phyloP scores from a whole-genome alignment of 2,888 invertebrate genomes.

The Tinea pellionella region DNA sequence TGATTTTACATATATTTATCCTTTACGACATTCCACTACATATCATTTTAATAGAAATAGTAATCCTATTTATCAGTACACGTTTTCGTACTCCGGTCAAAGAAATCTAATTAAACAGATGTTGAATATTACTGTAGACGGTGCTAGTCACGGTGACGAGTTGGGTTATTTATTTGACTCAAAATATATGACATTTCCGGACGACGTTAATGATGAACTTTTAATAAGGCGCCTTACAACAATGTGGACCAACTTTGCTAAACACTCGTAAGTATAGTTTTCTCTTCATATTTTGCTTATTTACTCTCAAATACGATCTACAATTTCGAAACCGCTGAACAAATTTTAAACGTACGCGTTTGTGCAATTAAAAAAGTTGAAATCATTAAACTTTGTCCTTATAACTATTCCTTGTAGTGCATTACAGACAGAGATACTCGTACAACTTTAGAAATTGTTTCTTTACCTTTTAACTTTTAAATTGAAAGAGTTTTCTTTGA shows the following conservation, averaged over 20 bases:
- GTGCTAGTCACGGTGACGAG: slow-evolving; percentile 38
- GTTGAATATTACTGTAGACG: slow-evolving; percentile 21
- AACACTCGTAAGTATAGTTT: slow-evolving; percentile 31
- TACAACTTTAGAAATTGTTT: not conserved
- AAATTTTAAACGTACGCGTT: not conserved
- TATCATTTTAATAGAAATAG: slow-evolving; percentile 27
- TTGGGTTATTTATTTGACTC: slow-evolving; percentile 35
- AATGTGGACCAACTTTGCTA: slow-evolving; percentile 50
- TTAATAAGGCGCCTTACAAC: slow-evolving; percentile 37
- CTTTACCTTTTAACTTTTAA: slow-evolving; percentile 6
- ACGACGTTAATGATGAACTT: slow-evolving; percentile 28
- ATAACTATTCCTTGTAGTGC: not conserved
- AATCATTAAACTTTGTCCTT: slow-evolving; percentile 2
- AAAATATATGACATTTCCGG: slow-evolving; percentile 17
- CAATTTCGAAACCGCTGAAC: not conserved
- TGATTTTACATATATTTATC: slow-evolving; percentile 33
- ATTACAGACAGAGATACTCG: not conserved
- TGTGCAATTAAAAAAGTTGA: slow-evolving; percentile 2
- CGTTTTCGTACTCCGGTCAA: slow-evolving; percentile 37
- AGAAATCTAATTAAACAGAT: slow-evolving; percentile 23
- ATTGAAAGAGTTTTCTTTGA: not conserved
- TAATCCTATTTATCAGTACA: slow-evolving; percentile 32
- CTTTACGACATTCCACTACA: slow-evolving; percentile 28
- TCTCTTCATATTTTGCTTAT: not conserved
- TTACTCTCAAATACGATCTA: not conserved